Evolutionary conservation across 2,888 invertebrate genomes (phyloP), one percentile per base, ranked within the genome.

Genomic region (Seira ritae): DNA sequence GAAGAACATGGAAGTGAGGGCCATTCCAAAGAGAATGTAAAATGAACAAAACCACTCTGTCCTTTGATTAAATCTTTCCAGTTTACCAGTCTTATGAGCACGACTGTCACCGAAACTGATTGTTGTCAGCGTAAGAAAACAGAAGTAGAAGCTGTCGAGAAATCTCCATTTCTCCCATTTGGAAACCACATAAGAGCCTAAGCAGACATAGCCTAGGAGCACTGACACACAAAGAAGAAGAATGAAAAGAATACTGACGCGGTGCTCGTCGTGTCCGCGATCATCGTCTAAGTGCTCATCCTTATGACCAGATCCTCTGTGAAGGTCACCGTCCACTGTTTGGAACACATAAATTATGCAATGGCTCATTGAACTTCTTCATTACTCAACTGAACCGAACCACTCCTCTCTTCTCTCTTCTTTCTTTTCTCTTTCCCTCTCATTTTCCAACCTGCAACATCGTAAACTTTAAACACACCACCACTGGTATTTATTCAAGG

Each of bases 31-130:
- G 92, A 96, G 93, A 80, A 96, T 96, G 90, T 96, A 96, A 80
- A 94, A 94, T 31, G 96, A 96, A 91, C 96, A 96, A 91, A 96
- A 96, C 96, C 96, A 96, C 86, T 96, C 92, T 42, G 96, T 95
- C 31, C 94, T 93, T 88, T 94, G 86, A 73, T 84, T 86, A 77
- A 89, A 88, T 62, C 86, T 84, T 70, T 88, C 87, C 70, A 88
- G 84, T 55, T 88, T 86, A 31, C 88, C 88, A 78, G 82, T 87
- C 83, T 84, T 85, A 71, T 87, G 87, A 60, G 87, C 85, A 73
- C 88, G 86, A 69, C 81, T 85, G 90, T 96, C 96, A 84, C 96
- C 96, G 89, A 97, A 97, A 42, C 97, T 97, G 90, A 96, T 97
- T 75, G 90, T 90, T 69, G 90, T 91, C 88, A 92, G 90, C 22